phyloP scores from a whole-genome alignment of 2,797 vertebrate genomes.

The Sebastes nivosus region DNA sequence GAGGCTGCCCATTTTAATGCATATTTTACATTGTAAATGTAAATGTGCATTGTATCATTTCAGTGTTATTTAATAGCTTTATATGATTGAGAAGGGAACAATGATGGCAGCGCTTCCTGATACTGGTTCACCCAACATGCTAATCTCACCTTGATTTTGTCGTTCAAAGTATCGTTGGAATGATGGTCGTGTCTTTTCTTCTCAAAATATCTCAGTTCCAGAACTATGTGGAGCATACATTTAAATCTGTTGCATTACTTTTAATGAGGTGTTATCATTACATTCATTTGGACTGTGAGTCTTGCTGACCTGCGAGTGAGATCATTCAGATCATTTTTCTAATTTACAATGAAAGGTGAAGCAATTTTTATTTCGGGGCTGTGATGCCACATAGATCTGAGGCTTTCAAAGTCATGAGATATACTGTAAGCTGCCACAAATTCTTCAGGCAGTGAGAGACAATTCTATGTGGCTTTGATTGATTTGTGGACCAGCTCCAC shows the following conservation, averaged over 20 bases:
- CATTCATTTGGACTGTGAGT: slow-evolving; percentile 22
- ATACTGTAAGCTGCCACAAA: slow-evolving; percentile 57
- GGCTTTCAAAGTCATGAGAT: slow-evolving; percentile 65
- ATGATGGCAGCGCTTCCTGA: neutral
- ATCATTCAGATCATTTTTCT: slow-evolving; percentile 19
- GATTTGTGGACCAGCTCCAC: slow-evolving; percentile 65
- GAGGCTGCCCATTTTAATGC: neutral
- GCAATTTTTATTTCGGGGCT: slow-evolving; percentile 33
- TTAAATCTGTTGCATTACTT: slow-evolving; percentile 29
- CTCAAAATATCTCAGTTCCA: slow-evolving; percentile 3
- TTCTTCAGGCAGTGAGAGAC: slow-evolving; percentile 54
- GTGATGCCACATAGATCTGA: slow-evolving; percentile 44
- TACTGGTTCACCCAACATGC: neutral
- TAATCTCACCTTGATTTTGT: neutral
- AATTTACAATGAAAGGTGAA: slow-evolving; percentile 35
- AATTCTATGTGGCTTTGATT: slow-evolving; percentile 59
- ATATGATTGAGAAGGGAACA: neutral
- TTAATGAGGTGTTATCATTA: slow-evolving; percentile 43
- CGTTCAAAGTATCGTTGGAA: neutral
- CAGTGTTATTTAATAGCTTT: neutral
- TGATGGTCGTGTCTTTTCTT: neutral
- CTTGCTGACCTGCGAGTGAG: slow-evolving; percentile 34
- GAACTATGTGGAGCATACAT: slow-evolving; percentile 17
- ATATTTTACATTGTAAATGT: neutral
- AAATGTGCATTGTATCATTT: neutral